Evolutionary conservation across 2,888 invertebrate species (phyloP).

Genomic region (Leptinotarsa rubiginosa): DNA sequence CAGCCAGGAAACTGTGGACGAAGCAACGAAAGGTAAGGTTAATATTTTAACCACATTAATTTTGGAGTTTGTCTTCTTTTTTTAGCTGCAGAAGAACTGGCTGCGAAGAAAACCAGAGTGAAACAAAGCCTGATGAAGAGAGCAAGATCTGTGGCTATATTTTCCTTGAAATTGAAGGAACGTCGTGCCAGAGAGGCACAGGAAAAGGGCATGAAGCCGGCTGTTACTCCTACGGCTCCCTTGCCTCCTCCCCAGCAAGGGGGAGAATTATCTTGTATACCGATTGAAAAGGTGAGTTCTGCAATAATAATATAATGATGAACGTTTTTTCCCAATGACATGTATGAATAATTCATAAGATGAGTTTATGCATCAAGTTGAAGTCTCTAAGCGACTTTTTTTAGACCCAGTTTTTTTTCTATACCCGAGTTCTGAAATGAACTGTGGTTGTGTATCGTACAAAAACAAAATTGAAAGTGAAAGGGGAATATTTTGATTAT

Average conservation of each 20-base stretch:
- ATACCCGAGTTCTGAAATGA: too few relatives aligned
- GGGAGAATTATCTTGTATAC: slow-evolving; percentile 86
- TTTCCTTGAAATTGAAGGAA: slow-evolving; percentile 83
- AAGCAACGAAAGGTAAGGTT: slow-evolving; percentile 63
- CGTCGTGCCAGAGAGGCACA: slow-evolving; percentile 84
- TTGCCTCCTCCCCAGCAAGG: slow-evolving; percentile 72
- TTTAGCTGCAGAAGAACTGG: slow-evolving; percentile 70
- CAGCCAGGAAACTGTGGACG: slow-evolving; percentile 69
- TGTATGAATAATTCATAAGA: too few relatives aligned
- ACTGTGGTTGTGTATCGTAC: too few relatives aligned
- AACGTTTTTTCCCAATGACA: too few relatives aligned
- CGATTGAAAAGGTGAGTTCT: slow-evolving; percentile 77
- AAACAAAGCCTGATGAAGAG: slow-evolving; percentile 85
- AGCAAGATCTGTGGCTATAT: slow-evolving; percentile 87
- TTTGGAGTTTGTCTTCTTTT: slow-evolving; percentile 1
- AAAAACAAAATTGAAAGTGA: too few relatives aligned
- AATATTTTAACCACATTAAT: not conserved
- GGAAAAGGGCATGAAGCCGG: slow-evolving; percentile 70
- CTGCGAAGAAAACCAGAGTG: slow-evolving; percentile 75
- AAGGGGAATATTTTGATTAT: too few relatives aligned
- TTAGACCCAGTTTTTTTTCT: too few relatives aligned
- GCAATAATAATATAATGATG: not conserved
- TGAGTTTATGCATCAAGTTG: too few relatives aligned
- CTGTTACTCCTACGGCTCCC: slow-evolving; percentile 63
- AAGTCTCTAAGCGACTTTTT: too few relatives aligned